Evolutionary conservation across 1,140 invertebrate species (phyloP).

Genomic region (Drosophila ficusphila): DNA sequence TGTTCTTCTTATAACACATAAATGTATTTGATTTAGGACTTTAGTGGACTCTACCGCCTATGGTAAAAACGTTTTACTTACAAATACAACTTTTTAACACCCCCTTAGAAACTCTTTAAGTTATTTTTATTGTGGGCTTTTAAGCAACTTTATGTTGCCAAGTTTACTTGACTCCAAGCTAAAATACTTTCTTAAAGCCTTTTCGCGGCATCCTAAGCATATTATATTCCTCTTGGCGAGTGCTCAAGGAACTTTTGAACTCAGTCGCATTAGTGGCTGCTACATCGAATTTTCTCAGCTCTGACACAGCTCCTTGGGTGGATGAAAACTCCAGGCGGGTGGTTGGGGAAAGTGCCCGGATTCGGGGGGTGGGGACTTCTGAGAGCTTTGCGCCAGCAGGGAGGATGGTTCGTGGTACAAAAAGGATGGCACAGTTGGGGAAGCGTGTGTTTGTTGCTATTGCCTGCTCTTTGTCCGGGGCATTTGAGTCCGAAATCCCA

Average conservation of each 20-base stretch:
- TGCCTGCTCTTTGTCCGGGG: conserved; percentile 53
- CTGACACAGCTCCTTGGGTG: conserved; percentile 30
- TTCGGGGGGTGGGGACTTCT: conserved; percentile 5
- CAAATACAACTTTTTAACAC: too few species aligned
- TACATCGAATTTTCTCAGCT: conserved; percentile 50
- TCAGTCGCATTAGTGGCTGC: conserved; percentile 51
- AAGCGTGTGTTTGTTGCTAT: conserved; percentile 12
- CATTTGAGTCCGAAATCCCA: conserved; percentile 78
- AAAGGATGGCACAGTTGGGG: conserved; percentile 11
- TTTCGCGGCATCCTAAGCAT: neutral
- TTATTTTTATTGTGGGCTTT: too few species aligned
- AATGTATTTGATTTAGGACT: too few species aligned
- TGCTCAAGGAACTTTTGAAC: conserved; percentile 10
- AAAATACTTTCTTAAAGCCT: neutral
- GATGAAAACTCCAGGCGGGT: neutral
- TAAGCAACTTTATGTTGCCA: too few species aligned
- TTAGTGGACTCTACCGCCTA: too few species aligned
- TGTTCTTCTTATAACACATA: too few species aligned
- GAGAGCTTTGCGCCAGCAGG: conserved; percentile 54
- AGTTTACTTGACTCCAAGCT: neutral
- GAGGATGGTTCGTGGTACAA: conserved; percentile 7
- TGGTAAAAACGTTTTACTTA: too few species aligned
- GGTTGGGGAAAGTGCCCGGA: neutral
- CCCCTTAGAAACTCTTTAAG: too few species aligned
- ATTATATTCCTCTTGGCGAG: neutral